Conservation (phyloP, 2,113 vertebrate genomes). For the Tyto alba region DNA sequence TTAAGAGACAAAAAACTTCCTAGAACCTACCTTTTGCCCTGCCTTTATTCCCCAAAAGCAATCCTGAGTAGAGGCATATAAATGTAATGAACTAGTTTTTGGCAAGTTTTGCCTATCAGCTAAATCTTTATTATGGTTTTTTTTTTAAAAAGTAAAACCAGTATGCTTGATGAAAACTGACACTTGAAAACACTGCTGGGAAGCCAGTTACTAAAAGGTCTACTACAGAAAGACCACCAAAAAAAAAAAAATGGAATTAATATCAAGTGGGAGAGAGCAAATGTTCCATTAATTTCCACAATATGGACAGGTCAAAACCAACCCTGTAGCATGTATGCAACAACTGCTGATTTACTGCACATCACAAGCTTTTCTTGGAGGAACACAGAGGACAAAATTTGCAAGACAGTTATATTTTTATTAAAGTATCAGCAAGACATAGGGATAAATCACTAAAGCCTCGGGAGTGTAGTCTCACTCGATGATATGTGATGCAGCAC, state of each 20-base stretch:
- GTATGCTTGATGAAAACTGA: not conserved
- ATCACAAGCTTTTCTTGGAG: not conserved
- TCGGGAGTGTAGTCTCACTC: not conserved
- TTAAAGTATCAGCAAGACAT: not conserved
- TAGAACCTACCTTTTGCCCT: not conserved
- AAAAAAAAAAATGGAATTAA: not conserved
- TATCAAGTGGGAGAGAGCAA: not conserved
- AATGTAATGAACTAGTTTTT: not conserved
- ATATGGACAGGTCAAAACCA: not conserved
- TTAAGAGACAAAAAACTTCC: not conserved
- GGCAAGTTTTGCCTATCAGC: not conserved
- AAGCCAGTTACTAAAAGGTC: not conserved
- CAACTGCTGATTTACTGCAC: not conserved
- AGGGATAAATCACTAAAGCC: not conserved
- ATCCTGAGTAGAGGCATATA: not conserved
- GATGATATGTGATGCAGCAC: accelerated
- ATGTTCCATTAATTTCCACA: not conserved
- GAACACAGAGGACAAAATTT: not conserved
- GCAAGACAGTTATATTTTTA: not conserved
- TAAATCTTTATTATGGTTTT: not conserved
- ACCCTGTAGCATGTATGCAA: not conserved
- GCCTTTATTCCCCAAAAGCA: not conserved
- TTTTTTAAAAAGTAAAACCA: not conserved
- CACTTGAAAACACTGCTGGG: not conserved
- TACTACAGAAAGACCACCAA: not conserved